Percentiles rank a stretch among this genome's conserved stretches.
phyloP scores from a whole-genome alignment of 2,888 invertebrate species.

The Epinotia nisella region DNA sequence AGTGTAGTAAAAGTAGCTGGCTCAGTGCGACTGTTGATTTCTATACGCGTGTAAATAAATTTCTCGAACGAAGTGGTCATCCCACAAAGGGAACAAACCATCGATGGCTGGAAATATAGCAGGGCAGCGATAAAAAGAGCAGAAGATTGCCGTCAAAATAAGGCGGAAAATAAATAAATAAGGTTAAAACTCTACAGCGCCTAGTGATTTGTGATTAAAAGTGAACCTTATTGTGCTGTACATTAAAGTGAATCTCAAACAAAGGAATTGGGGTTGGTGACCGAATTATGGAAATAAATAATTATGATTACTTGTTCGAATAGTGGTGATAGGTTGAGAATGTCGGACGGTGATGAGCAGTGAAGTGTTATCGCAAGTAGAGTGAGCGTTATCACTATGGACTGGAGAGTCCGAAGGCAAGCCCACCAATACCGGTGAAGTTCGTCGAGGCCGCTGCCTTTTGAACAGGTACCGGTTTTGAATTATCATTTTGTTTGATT shows the following conservation, averaged over 20 bases:
- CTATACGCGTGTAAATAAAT: slow-evolving; percentile 26
- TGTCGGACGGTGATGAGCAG: slow-evolving; percentile 64
- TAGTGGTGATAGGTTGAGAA: slow-evolving; percentile 38
- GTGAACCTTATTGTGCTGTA: slow-evolving; percentile 63
- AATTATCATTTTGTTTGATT: slow-evolving; percentile 83
- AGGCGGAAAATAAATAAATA: slow-evolving; percentile 82
- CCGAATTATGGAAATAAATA: slow-evolving; percentile 65
- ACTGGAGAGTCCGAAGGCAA: slow-evolving; percentile 72
- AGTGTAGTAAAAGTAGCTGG: slow-evolving; percentile 75
- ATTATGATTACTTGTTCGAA: slow-evolving; percentile 59
- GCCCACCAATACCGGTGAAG: slow-evolving; percentile 71
- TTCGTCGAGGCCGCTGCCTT: slow-evolving; percentile 77
- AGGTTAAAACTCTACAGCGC: slow-evolving; percentile 72
- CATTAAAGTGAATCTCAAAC: slow-evolving; percentile 63
- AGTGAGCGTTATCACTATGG: slow-evolving; percentile 67
- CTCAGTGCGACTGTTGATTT: slow-evolving; percentile 58
- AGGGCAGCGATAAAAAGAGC: slow-evolving; percentile 53
- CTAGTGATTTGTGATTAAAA: slow-evolving; percentile 59
- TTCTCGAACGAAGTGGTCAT: background rate
- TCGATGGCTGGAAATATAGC: slow-evolving; percentile 52
- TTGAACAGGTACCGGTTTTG: slow-evolving; percentile 84
- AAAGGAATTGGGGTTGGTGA: slow-evolving; percentile 53
- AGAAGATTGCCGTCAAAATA: slow-evolving; percentile 74
- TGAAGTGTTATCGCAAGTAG: slow-evolving; percentile 53
- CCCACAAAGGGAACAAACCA: background rate